phyloP scores from a whole-genome alignment of 2,797 vertebrate genomes.

The Myiothlypis coronata region DNA sequence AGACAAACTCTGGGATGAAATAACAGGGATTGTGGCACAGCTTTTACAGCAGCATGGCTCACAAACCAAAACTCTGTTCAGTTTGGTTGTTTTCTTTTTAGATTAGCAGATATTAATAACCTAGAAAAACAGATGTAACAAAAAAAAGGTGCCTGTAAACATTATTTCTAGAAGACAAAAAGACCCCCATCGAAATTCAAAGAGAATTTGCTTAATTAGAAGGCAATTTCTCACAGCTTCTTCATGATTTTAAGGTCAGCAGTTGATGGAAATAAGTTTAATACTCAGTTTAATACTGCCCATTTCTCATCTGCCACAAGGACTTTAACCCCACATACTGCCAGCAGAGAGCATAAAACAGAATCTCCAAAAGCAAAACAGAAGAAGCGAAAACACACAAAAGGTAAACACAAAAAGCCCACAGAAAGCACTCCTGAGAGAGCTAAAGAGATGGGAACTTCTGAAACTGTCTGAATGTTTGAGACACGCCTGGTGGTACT shows the following conservation, averaged over 20 bases:
- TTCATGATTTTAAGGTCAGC: neutral
- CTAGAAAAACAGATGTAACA: neutral
- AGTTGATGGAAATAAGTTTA: neutral
- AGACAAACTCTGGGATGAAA: neutral
- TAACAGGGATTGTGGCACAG: neutral
- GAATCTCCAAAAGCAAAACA: neutral
- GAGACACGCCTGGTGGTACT: neutral
- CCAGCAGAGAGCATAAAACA: neutral
- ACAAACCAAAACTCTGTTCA: neutral
- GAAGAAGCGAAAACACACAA: neutral
- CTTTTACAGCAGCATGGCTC: neutral
- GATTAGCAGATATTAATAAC: neutral
- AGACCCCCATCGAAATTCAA: neutral
- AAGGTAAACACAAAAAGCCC: neutral
- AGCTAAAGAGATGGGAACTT: neutral
- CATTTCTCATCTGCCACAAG: neutral
- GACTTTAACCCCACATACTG: neutral
- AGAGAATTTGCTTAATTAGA: neutral
- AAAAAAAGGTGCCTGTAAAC: neutral
- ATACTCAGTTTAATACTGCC: neutral
- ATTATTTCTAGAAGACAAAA: neutral
- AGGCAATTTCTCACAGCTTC: neutral
- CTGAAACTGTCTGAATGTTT: neutral
- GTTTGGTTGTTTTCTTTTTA: neutral
- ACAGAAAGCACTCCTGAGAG: neutral